These are phyloP conservation scores for Ormyrus labotus DNA, from an alignment of 2,888 invertebrate species.

Conservation along the genomic window DNA sequence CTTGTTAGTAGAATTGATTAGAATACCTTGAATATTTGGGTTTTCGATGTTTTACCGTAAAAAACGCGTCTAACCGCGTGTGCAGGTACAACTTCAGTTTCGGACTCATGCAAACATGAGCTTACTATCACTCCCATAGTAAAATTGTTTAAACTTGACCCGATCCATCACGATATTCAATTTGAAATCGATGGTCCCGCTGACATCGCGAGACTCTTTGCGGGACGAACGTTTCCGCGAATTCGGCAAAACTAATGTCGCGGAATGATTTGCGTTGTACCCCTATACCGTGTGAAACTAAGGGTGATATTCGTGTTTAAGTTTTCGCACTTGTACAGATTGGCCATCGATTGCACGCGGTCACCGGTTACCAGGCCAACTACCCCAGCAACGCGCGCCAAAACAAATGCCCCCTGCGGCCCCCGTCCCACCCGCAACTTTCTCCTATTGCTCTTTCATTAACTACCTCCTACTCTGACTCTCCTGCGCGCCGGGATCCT, in stretches of 20 bases:
- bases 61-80: slow-evolving; percentile 72
- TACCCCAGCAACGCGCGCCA: slow-evolving; percentile 72
- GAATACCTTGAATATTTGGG: not conserved
- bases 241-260: not conserved
- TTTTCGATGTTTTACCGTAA: slow-evolving; percentile 66
- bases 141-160: slow-evolving; percentile 64
- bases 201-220: slow-evolving; percentile 40
- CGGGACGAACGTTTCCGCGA: not conserved
- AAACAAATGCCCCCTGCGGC: slow-evolving; percentile 62
- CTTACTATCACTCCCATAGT: slow-evolving; percentile 75
- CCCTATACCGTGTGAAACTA: not conserved
- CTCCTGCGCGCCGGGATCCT: slow-evolving; percentile 1
- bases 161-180: slow-evolving; percentile 63
- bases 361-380: slow-evolving; percentile 74
- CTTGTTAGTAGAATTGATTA: not conserved
- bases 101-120: slow-evolving; percentile 73
- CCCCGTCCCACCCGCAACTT: slow-evolving; percentile 5
- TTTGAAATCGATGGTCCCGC: slow-evolving; percentile 1
- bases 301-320: not conserved
- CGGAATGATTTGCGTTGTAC: not conserved
- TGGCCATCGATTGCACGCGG: slow-evolving; percentile 69
- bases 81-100: slow-evolving; percentile 72
- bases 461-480: not conserved
- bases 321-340: slow-evolving; percentile 54
- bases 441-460: slow-evolving; percentile 12